Evolutionary conservation across 2,797 vertebrate genomes (phyloP).

Genomic region (Rhinoraja longicauda): DNA sequence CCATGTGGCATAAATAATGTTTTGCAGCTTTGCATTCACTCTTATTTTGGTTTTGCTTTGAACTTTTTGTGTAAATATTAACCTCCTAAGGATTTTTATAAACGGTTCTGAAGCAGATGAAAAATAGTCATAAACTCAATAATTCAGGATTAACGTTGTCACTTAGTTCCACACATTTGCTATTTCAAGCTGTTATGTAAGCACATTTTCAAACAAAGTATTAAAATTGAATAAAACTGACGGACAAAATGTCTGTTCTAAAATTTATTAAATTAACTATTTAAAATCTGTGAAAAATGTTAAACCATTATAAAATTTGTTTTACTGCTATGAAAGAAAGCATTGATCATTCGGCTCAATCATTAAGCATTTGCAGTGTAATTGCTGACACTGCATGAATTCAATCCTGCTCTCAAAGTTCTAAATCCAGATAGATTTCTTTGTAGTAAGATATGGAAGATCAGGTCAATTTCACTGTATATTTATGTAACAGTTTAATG

Average conservation of each 20-base stretch:
- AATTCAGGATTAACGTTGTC: background rate
- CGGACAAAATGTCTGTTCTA: background rate
- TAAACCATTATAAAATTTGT: background rate
- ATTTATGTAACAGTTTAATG: background rate
- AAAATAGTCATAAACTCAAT: background rate
- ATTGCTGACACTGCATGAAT: background rate
- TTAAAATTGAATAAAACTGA: background rate
- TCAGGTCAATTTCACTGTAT: background rate
- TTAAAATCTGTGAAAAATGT: background rate
- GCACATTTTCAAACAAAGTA: background rate
- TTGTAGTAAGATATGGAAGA: background rate
- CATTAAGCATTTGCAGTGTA: background rate
- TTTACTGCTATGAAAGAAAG: background rate
- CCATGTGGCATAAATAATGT: background rate
- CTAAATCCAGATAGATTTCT: background rate
- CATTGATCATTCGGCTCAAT: background rate
- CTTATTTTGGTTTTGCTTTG: background rate
- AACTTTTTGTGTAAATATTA: background rate
- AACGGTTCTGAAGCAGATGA: background rate
- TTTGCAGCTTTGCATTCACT: background rate
- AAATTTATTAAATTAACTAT: background rate
- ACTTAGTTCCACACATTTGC: background rate
- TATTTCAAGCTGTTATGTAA: too few relatives aligned
- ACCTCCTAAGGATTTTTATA: background rate
- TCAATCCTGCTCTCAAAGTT: background rate